phyloP scores from a whole-genome alignment of 1,140 invertebrate species.

The Heliconius himera region DNA sequence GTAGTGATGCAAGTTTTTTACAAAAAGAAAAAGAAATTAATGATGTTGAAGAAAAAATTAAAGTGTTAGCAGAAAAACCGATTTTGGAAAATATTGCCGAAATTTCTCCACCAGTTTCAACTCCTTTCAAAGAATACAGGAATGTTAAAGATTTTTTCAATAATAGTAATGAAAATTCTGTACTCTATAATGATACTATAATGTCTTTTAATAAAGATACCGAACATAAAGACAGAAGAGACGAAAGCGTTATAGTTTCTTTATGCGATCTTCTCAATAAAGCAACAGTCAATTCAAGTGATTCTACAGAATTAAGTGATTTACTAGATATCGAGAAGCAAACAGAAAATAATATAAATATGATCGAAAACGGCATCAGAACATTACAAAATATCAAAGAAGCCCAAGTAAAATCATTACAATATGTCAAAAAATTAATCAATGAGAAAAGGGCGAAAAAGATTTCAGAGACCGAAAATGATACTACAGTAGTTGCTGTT shows the following conservation, averaged over 20 bases:
- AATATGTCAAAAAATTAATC: slow-evolving; percentile 57
- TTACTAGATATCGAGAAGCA: slow-evolving; percentile 56
- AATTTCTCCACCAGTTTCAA: slow-evolving; percentile 60
- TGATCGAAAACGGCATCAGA: slow-evolving; percentile 55
- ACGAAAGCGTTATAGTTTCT: slow-evolving; percentile 67
- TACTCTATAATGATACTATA: slow-evolving; percentile 56
- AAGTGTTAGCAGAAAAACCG: slow-evolving; percentile 47
- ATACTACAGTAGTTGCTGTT: slow-evolving; percentile 40
- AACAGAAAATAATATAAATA: slow-evolving; percentile 55
- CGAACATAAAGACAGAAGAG: slow-evolving; percentile 45
- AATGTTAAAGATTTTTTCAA: slow-evolving; percentile 67
- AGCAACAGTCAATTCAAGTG: slow-evolving; percentile 52
- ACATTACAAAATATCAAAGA: slow-evolving; percentile 57
- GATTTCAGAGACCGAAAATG: slow-evolving; percentile 27
- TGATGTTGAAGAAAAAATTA: slow-evolving; percentile 55
- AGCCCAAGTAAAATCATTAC: slow-evolving; percentile 52
- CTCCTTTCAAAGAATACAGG: slow-evolving; percentile 68
- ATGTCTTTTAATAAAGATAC: slow-evolving; percentile 64
- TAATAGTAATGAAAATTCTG: slow-evolving; percentile 55
- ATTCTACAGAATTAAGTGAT: slow-evolving; percentile 51
- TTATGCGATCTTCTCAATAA: slow-evolving; percentile 67
- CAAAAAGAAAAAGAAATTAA: slow-evolving; percentile 68
- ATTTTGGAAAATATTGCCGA: slow-evolving; percentile 59
- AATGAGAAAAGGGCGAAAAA: slow-evolving; percentile 42
- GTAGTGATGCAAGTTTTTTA: slow-evolving; percentile 67